Evolutionary conservation across 2,888 invertebrate species (phyloP).

Genomic region (Portevinia maculata): DNA sequence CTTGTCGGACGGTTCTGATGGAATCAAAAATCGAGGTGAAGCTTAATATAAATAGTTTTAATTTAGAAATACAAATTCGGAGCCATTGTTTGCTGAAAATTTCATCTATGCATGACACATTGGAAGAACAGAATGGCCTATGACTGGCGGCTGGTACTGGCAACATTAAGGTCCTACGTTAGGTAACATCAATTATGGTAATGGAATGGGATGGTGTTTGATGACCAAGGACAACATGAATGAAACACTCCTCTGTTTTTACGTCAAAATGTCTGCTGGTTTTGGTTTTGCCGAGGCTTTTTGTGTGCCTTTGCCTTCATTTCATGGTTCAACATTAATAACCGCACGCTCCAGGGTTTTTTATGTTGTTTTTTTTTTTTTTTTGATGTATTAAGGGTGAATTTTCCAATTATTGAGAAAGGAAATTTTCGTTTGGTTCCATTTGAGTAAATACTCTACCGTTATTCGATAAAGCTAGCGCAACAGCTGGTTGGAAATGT

Average conservation of each 20-base stretch:
- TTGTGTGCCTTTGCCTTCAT: slow-evolving; percentile 28
- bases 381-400: slow-evolving; percentile 22
- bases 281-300: slow-evolving; percentile 25
- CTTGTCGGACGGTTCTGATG: too few species aligned
- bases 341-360: slow-evolving; percentile 9
- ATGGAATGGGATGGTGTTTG: slow-evolving; percentile 48
- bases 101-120: not conserved
- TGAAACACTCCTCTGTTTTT: slow-evolving; percentile 50
- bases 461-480: slow-evolving; percentile 45
- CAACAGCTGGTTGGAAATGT: slow-evolving; percentile 65
- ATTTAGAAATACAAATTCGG: not conserved
- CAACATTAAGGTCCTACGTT: slow-evolving; percentile 1
- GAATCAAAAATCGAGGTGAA: too few species aligned
- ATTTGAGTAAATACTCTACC: slow-evolving; percentile 48
- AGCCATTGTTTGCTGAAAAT: not conserved
- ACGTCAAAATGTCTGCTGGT: slow-evolving; percentile 18
- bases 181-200: slow-evolving; percentile 65
- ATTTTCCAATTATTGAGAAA: slow-evolving; percentile 68
- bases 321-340: slow-evolving; percentile 25
- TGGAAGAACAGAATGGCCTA: not conserved
- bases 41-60: not conserved
- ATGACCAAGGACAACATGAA: slow-evolving; percentile 18
- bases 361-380: not conserved
- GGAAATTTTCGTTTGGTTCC: slow-evolving; percentile 56
- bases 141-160: not conserved